A percentile compares a stretch with the other conserved stretches of the same genome.
These are phyloP conservation scores for Bolinopsis microptera DNA, from an alignment of 37 sponge, comb jelly and placozoan species.

Conservation along the genomic window DNA sequence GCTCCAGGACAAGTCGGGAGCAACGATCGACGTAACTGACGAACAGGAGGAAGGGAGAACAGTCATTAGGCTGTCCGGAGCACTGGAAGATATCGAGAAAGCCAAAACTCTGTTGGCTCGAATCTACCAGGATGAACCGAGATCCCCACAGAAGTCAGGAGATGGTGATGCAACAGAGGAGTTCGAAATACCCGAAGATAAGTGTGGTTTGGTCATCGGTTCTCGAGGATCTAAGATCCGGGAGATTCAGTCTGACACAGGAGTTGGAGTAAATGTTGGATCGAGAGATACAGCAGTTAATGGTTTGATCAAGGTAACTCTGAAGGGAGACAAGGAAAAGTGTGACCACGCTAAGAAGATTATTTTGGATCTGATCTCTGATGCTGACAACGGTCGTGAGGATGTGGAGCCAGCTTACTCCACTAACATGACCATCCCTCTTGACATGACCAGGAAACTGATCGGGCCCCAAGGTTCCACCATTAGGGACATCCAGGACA, in stretches of 20 bases:
- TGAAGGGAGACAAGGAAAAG: background rate
- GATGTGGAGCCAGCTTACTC: background rate
- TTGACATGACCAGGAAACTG: constrained; percentile 43
- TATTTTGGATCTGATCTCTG: constrained; percentile 26
- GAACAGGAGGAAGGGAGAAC: constrained; percentile 7
- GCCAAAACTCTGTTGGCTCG: background rate
- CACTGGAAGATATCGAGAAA: background rate
- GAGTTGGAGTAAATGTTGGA: constrained; percentile 33
- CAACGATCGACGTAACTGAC: constrained; percentile 47
- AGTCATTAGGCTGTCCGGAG: constrained; percentile 12
- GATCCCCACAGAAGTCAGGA: background rate
- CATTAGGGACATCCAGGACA: constrained; percentile 53
- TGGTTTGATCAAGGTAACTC: constrained; percentile 29
- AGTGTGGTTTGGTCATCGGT: constrained; percentile 46
- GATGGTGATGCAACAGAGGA: background rate
- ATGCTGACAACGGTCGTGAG: background rate
- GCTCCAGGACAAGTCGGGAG: constrained; percentile 30
- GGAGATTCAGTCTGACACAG: constrained; percentile 34
- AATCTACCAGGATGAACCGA: background rate
- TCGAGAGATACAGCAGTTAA: constrained; percentile 52
- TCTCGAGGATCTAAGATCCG: constrained; percentile 49
- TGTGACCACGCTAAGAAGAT: constrained; percentile 14
- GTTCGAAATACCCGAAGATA: constrained; percentile 37
- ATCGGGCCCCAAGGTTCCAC: constrained; percentile 46
- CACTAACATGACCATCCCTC: background rate